Conservation (phyloP, 1,140 invertebrate species). For the Eufriesea mexicana region DNA sequence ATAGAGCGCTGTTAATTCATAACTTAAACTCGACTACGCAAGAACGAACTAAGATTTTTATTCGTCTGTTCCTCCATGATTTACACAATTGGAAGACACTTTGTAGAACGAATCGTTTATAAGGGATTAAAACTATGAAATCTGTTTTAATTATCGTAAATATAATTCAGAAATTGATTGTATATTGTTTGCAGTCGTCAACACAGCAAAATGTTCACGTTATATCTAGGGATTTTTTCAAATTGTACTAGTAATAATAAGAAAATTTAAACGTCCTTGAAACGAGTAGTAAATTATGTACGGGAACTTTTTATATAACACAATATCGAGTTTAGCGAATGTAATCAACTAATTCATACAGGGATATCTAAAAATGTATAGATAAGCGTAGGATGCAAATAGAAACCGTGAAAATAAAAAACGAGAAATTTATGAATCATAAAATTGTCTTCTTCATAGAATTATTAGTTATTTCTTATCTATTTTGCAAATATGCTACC, state of each 20-base stretch:
- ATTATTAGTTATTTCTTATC: background rate
- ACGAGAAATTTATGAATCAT: background rate
- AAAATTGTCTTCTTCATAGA: background rate
- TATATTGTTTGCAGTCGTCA: slow-evolving; percentile 29
- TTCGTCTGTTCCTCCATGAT: background rate
- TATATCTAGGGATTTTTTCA: background rate
- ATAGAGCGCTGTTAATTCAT: slow-evolving; percentile 2
- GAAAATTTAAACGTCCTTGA: background rate
- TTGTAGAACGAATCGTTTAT: slow-evolving; percentile 23
- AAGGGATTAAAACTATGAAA: slow-evolving; percentile 18
- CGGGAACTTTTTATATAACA: background rate
- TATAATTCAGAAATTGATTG: slow-evolving; percentile 40
- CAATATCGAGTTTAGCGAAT: background rate
- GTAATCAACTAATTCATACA: background rate
- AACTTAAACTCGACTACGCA: background rate
- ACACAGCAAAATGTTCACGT: background rate
- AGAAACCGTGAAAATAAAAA: background rate
- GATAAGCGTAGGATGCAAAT: background rate
- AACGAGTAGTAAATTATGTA: background rate
- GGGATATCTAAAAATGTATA: background rate
- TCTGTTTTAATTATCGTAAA: background rate
- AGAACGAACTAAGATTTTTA: background rate
- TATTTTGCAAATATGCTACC: background rate
- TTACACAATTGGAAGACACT: slow-evolving; percentile 39
- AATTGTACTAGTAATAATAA: background rate